Conservation (phyloP, 2,797 vertebrate genomes). For the Threskiornis aethiopicus region DNA sequence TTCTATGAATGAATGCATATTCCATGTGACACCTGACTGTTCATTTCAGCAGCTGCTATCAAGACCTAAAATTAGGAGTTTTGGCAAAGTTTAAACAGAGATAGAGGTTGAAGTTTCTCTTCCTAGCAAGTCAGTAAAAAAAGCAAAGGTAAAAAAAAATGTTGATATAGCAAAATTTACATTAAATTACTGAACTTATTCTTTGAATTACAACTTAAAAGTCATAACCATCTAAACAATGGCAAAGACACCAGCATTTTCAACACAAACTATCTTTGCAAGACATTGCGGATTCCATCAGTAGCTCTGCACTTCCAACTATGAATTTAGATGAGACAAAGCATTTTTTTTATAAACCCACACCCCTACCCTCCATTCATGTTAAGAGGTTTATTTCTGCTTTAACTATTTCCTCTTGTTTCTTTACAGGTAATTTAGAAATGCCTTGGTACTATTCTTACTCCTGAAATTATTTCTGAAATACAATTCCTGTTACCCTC, state of each 20-base stretch:
- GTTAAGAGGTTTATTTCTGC: neutral
- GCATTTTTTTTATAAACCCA: neutral
- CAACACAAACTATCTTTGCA: neutral
- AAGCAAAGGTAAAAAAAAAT: neutral
- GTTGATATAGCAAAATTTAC: neutral
- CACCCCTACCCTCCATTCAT: fast-evolving
- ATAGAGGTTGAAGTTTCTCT: neutral
- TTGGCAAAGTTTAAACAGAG: neutral
- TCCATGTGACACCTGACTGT: neutral
- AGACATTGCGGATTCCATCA: neutral
- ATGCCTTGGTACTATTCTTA: neutral
- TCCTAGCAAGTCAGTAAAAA: neutral
- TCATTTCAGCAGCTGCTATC: neutral
- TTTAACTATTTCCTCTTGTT: neutral
- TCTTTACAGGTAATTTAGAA: neutral
- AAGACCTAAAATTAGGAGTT: neutral
- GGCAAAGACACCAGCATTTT: neutral
- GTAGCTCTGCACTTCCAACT: neutral
- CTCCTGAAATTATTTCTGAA: neutral
- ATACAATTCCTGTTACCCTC: neutral
- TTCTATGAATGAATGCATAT: neutral
- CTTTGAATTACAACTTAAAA: neutral
- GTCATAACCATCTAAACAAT: neutral
- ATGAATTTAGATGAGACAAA: neutral
- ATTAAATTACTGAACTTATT: neutral